Evolutionary conservation across 2,797 vertebrate species (phyloP).

Genomic region (Molossus molossus): DNA sequence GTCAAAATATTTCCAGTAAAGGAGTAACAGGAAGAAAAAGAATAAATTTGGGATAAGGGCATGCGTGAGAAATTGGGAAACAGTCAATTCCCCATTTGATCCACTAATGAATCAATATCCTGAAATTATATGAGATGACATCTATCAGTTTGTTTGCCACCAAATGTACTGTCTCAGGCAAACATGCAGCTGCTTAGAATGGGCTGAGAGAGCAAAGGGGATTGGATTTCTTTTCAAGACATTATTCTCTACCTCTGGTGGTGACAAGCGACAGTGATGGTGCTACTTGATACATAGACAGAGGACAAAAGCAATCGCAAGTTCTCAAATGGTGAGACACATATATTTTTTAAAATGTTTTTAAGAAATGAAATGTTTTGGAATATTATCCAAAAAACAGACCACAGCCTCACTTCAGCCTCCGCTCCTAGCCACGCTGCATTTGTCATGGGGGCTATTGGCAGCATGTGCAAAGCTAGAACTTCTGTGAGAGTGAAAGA

Average conservation of each 20-base stretch:
- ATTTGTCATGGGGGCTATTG: neutral
- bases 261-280: neutral
- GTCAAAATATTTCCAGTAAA: slow-evolving; percentile 28
- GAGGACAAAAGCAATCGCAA: neutral
- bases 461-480: neutral
- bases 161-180: neutral
- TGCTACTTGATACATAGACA: neutral
- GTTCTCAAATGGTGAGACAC: neutral
- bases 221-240: neutral
- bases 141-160: neutral
- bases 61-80: neutral
- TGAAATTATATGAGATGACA: neutral
- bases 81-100: neutral
- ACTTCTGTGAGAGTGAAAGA: neutral
- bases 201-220: slow-evolving; percentile 4
- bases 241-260: slow-evolving; percentile 24
- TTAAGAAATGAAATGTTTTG: neutral
- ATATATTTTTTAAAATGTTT: neutral
- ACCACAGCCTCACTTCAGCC: neutral
- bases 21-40: neutral
- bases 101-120: slow-evolving; percentile 28
- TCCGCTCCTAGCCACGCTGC: neutral
- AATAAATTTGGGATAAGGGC: neutral
- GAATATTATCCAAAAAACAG: neutral
- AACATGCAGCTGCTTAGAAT: neutral